These are phyloP conservation scores for Drusus annulatus DNA, from an alignment of 1,140 invertebrate genomes.

Conservation along the genomic window DNA sequence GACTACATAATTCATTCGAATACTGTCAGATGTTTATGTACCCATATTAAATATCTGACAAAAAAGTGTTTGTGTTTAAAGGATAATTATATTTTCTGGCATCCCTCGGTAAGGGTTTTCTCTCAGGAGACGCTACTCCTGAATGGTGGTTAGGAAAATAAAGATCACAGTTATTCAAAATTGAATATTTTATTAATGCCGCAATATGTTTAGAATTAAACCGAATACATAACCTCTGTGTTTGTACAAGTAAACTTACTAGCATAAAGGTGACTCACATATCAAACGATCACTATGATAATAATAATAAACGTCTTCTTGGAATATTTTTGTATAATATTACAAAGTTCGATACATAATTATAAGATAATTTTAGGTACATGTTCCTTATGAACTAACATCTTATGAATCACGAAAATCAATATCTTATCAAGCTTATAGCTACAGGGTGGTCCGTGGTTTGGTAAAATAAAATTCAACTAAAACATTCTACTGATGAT, in stretches of 20 bases:
- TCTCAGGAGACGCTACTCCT: too few species aligned
- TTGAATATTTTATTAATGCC: conserved; percentile 13
- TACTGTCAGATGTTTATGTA: too few species aligned
- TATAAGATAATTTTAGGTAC: conserved; percentile 24
- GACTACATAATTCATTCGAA: too few species aligned
- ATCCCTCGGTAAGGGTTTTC: too few species aligned
- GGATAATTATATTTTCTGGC: too few species aligned
- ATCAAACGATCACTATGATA: neutral
- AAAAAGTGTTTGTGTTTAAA: too few species aligned
- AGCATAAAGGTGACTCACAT: neutral
- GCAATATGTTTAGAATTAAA: conserved; percentile 17
- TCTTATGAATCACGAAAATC: conserved; percentile 19
- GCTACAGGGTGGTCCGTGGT: too few species aligned
- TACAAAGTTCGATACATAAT: conserved; percentile 26
- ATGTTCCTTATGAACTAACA: conserved; percentile 20
- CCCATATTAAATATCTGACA: too few species aligned
- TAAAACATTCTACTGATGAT: too few species aligned
- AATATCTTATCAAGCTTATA: too few species aligned
- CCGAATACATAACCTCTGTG: neutral
- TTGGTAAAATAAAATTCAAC: too few species aligned
- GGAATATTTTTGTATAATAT: conserved; percentile 4
- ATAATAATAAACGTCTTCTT: neutral
- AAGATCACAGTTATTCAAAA: conserved; percentile 20
- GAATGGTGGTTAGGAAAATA: neutral
- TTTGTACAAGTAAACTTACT: conserved; percentile 3